A percentile compares a stretch with the other conserved stretches of the same genome.
Evolutionary conservation across 2,888 invertebrate species (phyloP).

Genomic region (Phytoseiulus persimilis): DNA sequence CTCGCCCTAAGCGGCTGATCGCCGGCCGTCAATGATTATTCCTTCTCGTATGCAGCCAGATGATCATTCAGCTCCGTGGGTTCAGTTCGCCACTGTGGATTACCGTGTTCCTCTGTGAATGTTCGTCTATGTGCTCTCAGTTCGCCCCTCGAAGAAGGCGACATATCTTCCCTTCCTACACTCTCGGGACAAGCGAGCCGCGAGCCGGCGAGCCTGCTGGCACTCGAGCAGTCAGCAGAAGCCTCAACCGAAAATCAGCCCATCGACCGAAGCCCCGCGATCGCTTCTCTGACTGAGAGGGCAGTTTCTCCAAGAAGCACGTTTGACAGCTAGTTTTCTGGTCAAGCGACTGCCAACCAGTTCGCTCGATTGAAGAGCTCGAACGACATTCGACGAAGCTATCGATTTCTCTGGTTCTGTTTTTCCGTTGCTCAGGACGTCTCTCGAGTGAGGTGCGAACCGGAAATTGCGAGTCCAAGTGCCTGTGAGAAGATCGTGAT

Average conservation of each 20-base stretch:
- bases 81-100: neutral
- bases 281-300: no score
- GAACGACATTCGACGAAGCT: no score
- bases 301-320: no score
- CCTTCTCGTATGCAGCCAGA: neutral
- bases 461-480: neutral
- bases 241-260: neutral
- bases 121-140: neutral
- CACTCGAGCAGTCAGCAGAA: neutral
- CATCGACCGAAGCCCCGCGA: neutral
- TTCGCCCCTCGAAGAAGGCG: neutral
- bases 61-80: neutral
- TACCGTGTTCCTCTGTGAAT: neutral
- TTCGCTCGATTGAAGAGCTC: no score
- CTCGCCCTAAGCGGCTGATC: neutral
- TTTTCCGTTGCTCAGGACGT: no score
- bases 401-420: no score
- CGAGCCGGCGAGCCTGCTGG: neutral
- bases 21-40: neutral
- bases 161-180: neutral
- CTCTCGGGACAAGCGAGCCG: neutral
- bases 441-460: neutral
- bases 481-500: neutral
- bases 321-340: no score
- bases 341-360: no score